These are phyloP conservation scores for Ormyrus thymus DNA, from an alignment of 2,888 invertebrate genomes.

Conservation along the genomic window DNA sequence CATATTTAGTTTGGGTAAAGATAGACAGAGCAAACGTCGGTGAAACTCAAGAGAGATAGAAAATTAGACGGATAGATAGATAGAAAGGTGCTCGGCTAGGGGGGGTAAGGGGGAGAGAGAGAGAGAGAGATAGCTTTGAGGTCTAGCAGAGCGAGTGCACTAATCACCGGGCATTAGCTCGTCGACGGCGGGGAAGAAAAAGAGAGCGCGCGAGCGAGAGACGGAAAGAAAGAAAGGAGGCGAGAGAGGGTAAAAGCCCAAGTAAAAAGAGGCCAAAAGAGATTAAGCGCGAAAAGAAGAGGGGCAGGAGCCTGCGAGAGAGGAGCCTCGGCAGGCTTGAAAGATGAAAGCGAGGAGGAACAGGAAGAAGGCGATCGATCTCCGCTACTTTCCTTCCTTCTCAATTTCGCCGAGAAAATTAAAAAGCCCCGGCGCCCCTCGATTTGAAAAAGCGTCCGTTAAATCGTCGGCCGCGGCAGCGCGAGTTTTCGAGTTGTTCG, in stretches of 20 bases:
- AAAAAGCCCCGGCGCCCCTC: too few species aligned
- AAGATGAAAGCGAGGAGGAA: constrained; percentile 21
- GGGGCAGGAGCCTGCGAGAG: not conserved
- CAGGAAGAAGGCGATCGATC: constrained; percentile 15
- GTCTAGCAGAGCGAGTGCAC: constrained; percentile 44
- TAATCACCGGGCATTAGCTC: constrained; percentile 50
- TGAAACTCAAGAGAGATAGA: too few species aligned
- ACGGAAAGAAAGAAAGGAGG: too few species aligned
- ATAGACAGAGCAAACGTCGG: too few species aligned
- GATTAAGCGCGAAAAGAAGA: constrained; percentile 20
- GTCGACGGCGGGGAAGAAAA: not conserved
- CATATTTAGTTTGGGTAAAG: too few species aligned
- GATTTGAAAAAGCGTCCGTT: too few species aligned
- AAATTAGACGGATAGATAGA: too few species aligned
- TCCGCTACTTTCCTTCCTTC: not conserved
- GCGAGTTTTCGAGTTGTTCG: too few species aligned
- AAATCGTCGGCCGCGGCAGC: too few species aligned
- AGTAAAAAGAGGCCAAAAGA: constrained; percentile 32
- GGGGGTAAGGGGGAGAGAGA: not conserved
- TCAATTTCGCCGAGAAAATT: too few species aligned
- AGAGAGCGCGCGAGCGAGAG: constrained; percentile 2
- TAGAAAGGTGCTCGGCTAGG: too few species aligned
- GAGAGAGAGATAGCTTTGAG: constrained; percentile 19
- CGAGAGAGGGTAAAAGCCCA: constrained; percentile 24
- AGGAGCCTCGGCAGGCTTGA: not conserved